These are phyloP conservation scores for Byasa hedistus DNA, from an alignment of 2,888 invertebrate genomes.

Conservation along the genomic window DNA sequence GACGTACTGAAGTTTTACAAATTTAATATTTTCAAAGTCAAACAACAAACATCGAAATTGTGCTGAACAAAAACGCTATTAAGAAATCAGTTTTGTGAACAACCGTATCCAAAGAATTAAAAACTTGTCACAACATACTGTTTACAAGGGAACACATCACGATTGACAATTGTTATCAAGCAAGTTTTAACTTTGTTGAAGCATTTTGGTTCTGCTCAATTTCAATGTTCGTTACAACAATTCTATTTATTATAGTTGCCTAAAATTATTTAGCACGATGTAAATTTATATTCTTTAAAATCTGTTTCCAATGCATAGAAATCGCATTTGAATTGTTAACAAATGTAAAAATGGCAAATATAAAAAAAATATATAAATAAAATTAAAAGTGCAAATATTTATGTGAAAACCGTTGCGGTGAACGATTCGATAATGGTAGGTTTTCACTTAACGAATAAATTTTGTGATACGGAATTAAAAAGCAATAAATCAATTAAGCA, in stretches of 20 bases:
- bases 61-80: background rate
- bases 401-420: background rate
- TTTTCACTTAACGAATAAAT: slow-evolving; percentile 17
- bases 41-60: background rate
- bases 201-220: background rate
- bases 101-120: too few species aligned
- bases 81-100: too few species aligned
- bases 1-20: background rate
- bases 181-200: background rate
- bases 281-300: background rate
- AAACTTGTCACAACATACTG: too few species aligned
- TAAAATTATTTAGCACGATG: too few species aligned
- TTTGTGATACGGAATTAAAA: slow-evolving; percentile 27
- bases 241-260: too few species aligned
- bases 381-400: slow-evolving; percentile 4
- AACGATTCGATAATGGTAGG: background rate
- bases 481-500: slow-evolving; percentile 55
- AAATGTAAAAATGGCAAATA: background rate
- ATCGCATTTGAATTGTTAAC: background rate
- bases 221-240: too few species aligned
- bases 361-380: background rate
- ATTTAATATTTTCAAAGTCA: background rate
- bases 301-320: background rate
- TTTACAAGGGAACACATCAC: background rate
- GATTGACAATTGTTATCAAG: background rate